Evolutionary conservation across 2,113 vertebrate species (phyloP).

Genomic region (Connochaetes taurinus): DNA sequence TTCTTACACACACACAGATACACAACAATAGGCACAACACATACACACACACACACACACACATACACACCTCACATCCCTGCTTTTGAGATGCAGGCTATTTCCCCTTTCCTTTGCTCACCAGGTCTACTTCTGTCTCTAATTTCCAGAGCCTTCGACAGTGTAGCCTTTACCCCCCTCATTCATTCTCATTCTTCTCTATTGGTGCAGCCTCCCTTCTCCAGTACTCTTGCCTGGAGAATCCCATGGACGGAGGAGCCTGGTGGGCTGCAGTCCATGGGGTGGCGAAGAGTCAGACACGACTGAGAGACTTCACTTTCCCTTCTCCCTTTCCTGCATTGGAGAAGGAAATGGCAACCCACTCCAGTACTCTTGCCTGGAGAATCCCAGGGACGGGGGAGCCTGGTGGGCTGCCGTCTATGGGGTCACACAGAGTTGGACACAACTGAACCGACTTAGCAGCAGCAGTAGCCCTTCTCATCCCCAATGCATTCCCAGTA

Average conservation of each 20-base stretch:
- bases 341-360: not conserved
- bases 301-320: no score
- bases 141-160: not conserved
- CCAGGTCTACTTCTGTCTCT: not conserved
- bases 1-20: not conserved
- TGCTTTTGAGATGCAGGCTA: not conserved
- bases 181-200: not conserved
- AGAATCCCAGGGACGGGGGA: not conserved
- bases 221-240: no score
- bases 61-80: no score
- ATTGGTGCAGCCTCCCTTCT: not conserved
- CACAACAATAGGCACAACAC: not conserved
- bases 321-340: no score
- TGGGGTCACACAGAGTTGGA: not conserved
- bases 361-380: not conserved
- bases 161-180: not conserved
- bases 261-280: no score
- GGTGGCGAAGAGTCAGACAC: accelerated
- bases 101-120: not conserved
- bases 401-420: not conserved
- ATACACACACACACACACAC: no score
- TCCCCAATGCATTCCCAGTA: not conserved
- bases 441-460: not conserved
- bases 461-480: not conserved
- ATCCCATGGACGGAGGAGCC: no score